Evolutionary conservation across 1,140 invertebrate genomes (phyloP).

Genomic region (Schmidtea mediterranea): DNA sequence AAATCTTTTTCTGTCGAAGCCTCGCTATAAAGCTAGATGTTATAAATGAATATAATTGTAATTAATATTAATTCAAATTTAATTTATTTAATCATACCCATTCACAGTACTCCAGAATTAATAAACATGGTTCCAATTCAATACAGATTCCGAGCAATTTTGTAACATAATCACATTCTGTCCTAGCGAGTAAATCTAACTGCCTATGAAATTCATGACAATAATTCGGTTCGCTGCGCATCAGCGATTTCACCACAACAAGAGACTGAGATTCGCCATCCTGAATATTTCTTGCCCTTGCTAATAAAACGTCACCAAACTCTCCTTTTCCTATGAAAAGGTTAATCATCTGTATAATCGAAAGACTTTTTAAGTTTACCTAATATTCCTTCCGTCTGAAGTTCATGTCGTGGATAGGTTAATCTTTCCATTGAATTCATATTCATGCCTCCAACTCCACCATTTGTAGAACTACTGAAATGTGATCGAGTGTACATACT

Average conservation of each 20-base stretch:
- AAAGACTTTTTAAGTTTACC: slow-evolving; percentile 30
- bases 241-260: slow-evolving; percentile 42
- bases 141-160: slow-evolving; percentile 49
- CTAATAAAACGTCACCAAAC: slow-evolving; percentile 60
- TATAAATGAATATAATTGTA: too few relatives aligned
- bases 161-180: slow-evolving; percentile 49
- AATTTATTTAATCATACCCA: slow-evolving; percentile 37
- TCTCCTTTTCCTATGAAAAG: slow-evolving; percentile 42
- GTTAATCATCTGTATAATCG: too few relatives aligned
- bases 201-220: slow-evolving; percentile 57
- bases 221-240: slow-evolving; percentile 44
- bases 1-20: too few relatives aligned
- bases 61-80: too few relatives aligned
- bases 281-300: slow-evolving; percentile 31
- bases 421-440: slow-evolving; percentile 34
- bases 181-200: slow-evolving; percentile 49
- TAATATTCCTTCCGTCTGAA: slow-evolving; percentile 51
- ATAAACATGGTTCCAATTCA: slow-evolving; percentile 53
- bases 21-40: too few relatives aligned
- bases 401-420: slow-evolving; percentile 38
- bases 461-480: too few relatives aligned
- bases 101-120: slow-evolving; percentile 66
- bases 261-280: slow-evolving; percentile 29
- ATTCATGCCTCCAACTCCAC: too few relatives aligned
- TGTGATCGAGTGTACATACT: too few relatives aligned